phyloP scores from a whole-genome alignment of 2,888 invertebrate species.

The Aphidius colemani region DNA sequence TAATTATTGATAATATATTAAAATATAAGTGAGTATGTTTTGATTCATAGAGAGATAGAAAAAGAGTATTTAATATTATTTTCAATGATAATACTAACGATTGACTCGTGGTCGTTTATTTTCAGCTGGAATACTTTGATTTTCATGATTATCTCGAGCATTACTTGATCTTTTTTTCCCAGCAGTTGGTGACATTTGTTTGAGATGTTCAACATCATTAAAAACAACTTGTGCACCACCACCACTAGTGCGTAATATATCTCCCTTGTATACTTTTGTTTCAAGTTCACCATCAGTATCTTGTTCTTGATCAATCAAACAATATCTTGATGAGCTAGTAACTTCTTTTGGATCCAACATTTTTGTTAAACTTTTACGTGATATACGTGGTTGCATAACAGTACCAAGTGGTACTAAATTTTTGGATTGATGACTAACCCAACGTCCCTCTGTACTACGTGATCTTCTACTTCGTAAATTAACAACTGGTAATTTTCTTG shows the following conservation, averaged over 20 bases:
- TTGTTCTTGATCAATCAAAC: slow-evolving; percentile 88
- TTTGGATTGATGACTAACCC: slow-evolving; percentile 89
- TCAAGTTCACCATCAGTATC: slow-evolving; percentile 92
- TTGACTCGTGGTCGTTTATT: slow-evolving; percentile 40
- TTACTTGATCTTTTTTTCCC: slow-evolving; percentile 47
- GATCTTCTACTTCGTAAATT: slow-evolving; percentile 80
- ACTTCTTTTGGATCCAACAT: slow-evolving; percentile 75
- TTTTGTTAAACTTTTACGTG: slow-evolving; percentile 82
- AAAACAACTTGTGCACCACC: slow-evolving; percentile 96
- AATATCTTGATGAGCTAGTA: slow-evolving; percentile 76
- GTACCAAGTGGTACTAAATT: slow-evolving; percentile 85
- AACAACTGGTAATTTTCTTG: slow-evolving; percentile 64
- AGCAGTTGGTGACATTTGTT: slow-evolving; percentile 76
- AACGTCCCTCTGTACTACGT: slow-evolving; percentile 73
- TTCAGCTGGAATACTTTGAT: slow-evolving; percentile 29
- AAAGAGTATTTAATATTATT: neutral
- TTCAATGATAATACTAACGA: no score
- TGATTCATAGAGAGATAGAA: no score
- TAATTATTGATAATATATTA: neutral
- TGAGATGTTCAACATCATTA: slow-evolving; percentile 89
- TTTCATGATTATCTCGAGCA: slow-evolving; percentile 34
- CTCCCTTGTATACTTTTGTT: slow-evolving; percentile 91
- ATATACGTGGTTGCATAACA: slow-evolving; percentile 83
- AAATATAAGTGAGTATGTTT: neutral
- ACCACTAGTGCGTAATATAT: slow-evolving; percentile 89